These are phyloP conservation scores for Aulostomus chinensis DNA, from an alignment of 2,797 vertebrate genomes.

Conservation along the genomic window DNA sequence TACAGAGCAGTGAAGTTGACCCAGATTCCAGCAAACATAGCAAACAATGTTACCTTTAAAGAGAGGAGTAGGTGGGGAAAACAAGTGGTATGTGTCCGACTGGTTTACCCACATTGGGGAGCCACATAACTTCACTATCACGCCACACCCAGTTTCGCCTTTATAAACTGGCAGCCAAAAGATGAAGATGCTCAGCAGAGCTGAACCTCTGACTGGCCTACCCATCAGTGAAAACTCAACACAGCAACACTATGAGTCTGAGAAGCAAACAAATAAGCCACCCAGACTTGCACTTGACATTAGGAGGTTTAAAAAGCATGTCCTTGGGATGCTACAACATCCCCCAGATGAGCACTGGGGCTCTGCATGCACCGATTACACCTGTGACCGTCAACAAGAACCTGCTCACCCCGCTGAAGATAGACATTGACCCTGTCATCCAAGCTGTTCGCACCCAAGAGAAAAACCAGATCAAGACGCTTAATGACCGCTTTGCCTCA, in stretches of 20 bases:
- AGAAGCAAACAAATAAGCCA: slow-evolving; percentile 13
- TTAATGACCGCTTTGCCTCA: slow-evolving; percentile 90
- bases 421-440: slow-evolving; percentile 71
- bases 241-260: slow-evolving; percentile 61
- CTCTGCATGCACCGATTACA: slow-evolving; percentile 47
- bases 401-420: slow-evolving; percentile 79
- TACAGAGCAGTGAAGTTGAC: not conserved
- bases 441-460: slow-evolving; percentile 83
- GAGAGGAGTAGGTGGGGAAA: slow-evolving; percentile 49
- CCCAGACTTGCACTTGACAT: not conserved
- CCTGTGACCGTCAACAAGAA: slow-evolving; percentile 79
- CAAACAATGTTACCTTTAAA: slow-evolving; percentile 10
- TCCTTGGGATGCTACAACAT: slow-evolving; percentile 54
- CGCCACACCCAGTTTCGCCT: slow-evolving; percentile 38
- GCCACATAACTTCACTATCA: slow-evolving; percentile 42
- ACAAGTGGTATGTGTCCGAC: slow-evolving; percentile 39
- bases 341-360: slow-evolving; percentile 8
- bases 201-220: not conserved
- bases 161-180: slow-evolving; percentile 57
- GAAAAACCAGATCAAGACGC: slow-evolving; percentile 91
- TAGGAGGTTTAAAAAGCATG: slow-evolving; percentile 57
- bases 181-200: slow-evolving; percentile 28
- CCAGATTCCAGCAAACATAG: slow-evolving; percentile 23
- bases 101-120: slow-evolving; percentile 61
- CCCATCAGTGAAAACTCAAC: slow-evolving; percentile 5